Conservation (phyloP, 2,797 vertebrate species). For the Siniperca scherzeri region DNA sequence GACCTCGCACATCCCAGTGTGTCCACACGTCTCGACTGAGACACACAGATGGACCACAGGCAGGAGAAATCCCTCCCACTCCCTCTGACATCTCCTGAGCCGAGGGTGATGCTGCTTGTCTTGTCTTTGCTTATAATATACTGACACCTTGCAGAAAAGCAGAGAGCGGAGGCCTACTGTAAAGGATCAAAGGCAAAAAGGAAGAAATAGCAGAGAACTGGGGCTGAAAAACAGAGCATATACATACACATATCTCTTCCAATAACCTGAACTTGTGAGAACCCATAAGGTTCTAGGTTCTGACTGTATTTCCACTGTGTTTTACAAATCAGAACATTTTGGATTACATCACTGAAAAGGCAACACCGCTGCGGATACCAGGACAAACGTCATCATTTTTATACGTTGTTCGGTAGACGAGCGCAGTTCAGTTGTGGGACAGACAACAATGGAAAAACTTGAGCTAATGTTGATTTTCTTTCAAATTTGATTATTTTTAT, state of each 20-base stretch:
- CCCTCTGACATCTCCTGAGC: constrained; percentile 28
- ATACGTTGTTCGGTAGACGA: too few species aligned
- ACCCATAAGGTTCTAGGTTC: not conserved
- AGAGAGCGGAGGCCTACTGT: not conserved
- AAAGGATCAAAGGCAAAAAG: not conserved
- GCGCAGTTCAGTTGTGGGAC: too few species aligned
- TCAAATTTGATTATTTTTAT: not conserved
- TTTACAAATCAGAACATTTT: not conserved
- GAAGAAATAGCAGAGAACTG: not conserved
- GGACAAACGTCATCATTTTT: too few species aligned
- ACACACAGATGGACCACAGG: constrained; percentile 43
- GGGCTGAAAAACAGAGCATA: not conserved
- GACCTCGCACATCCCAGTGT: constrained; percentile 46
- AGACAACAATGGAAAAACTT: too few species aligned
- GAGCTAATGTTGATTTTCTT: too few species aligned
- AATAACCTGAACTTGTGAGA: not conserved
- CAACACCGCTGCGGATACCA: not conserved
- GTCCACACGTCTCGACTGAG: constrained; percentile 47
- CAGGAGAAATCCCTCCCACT: constrained; percentile 46
- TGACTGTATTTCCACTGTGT: not conserved
- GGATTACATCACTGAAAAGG: not conserved
- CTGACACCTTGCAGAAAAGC: constrained; percentile 15
- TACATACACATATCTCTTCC: not conserved
- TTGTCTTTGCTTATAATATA: not conserved
- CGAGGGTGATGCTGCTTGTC: constrained; percentile 17